Base-by-base conservation (phyloP, 2,113 vertebrate genomes). In the Gallinago paraguaiae region DNA sequence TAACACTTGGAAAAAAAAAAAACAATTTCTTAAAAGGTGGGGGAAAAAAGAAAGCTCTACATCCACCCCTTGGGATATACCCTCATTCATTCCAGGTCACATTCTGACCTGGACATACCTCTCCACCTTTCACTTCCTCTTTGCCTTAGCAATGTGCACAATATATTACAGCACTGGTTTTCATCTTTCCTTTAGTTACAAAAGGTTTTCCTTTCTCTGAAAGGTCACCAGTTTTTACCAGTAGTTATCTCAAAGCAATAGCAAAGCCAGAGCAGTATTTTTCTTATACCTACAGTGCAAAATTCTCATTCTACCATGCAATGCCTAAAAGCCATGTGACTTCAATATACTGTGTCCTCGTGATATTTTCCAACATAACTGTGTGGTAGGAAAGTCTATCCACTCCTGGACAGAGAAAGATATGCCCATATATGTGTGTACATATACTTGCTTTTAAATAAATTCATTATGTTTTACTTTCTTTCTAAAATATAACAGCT, bases 1-100 rank as follows among this genome's bases (percentile, higher is more conserved):
- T 60, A 86, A 81, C 43, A 84, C 30, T 79, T 70, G 51, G 82
- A 90, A 88, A 85, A 35, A 57, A 35, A 57, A 87, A 57, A 87
- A 89, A 59, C 3, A 46, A 2, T 6, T 25, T 67, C 82, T 92
- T 45, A 1, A 67, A 83, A 75, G 37, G 3, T 23, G 6, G 27
- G 7, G 9, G 0, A 0, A 17, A 17, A 57, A 84, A 60, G 13
- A 35, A 81, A 61, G 7, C 6, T 56, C 9, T 54, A 54, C 23
- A 43, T 93, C 19, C 50, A 24, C 6, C 11, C 45, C 57, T 84
- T 72, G 10, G 17, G 31, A 64, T 41, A 48, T 24, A 50, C 48
- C 37, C 79, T 82, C 22, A 43, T 82, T 92, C 18, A 31, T 60
- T 82, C 81, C 31, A 53, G 61, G 65, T 69, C 78, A 53, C 10